A percentile compares a stretch with the other conserved stretches of the same genome.
Evolutionary conservation across 2,797 vertebrate genomes (phyloP).

Genomic region (Tangara arthus): DNA sequence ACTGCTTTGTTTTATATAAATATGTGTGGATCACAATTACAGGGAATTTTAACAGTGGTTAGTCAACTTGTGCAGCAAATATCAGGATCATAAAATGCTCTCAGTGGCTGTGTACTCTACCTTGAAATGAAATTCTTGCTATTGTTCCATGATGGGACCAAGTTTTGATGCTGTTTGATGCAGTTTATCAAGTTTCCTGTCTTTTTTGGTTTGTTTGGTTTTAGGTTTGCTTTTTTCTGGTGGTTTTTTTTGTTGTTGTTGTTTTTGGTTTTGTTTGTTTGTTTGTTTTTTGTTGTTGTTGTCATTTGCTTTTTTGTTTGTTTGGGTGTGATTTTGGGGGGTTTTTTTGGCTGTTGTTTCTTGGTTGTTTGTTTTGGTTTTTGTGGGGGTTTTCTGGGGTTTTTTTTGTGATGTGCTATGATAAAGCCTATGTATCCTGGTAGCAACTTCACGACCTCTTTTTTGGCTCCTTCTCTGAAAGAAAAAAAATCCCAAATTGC

Average conservation of each 20-base stretch:
- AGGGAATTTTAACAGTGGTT: neutral
- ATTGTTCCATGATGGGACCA: neutral
- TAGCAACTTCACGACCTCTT: neutral
- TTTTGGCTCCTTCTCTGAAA: neutral
- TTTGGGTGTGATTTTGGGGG: neutral
- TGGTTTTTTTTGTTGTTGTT: too few species aligned
- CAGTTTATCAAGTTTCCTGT: neutral
- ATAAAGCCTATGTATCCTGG: neutral
- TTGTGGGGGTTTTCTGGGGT: rapidly evolving
- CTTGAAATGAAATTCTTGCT: neutral
- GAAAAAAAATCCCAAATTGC: neutral
- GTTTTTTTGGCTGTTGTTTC: neutral
- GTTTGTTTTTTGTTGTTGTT: neutral
- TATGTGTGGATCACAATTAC: neutral
- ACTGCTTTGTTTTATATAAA: neutral
- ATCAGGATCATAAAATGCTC: neutral
- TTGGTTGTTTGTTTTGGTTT: neutral
- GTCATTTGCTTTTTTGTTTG: neutral
- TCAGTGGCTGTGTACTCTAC: neutral
- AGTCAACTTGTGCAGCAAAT: neutral
- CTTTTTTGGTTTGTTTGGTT: neutral
- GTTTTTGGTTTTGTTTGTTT: too few species aligned
- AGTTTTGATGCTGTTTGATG: neutral
- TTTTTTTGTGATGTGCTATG: neutral
- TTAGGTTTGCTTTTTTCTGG: rapidly evolving